Base-by-base conservation (phyloP, 64 coral and sea anemone species). In the Actinia equina region DNA sequence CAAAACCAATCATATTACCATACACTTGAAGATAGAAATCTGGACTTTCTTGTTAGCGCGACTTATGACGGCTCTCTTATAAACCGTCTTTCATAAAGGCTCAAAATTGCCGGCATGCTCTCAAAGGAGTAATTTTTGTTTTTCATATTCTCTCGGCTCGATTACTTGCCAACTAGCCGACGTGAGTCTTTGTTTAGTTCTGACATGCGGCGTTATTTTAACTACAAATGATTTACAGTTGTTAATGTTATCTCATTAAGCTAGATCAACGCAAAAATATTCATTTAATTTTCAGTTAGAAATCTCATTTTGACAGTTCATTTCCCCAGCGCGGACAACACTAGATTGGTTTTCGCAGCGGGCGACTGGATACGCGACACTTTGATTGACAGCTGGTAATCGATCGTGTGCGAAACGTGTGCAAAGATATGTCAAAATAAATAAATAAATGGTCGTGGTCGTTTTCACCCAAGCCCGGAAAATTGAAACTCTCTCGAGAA, bases 211-310 rank as follows among this genome's bases (percentile, higher is more conserved):
- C 77, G 84, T 93, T 96, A 91, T 96, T 96, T 96, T 93, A 93
- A 96, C 89, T 93, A 84, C 84, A 81, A 86, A 84, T 96, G 94
- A 96, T 96, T 96, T 96, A 96, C 94, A 93, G 94, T 77, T 84
- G n/a, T 89, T 90, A 93, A 96, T 93, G 94, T 96, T 96, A 96
- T 96, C 94, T 93, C 94, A 96, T 96, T 96, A 90, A 91, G 91
- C 88, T 93, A 93, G 94, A 96, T 96, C 91, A 96, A 96, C 94
- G 93, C 91, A 84, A 96, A 96, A 96, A 93, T 96, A 96, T 96
- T 96, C 94, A 96, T 96, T 96, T 96, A 96, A 96, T 96, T 96
- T 96, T 93, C 92, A 93, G 84, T 96, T 93, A 92, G 94, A 86
- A 96, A 87, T 93, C 91, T 83, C 76, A 81, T 77, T 86, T 85